Conservation (phyloP, 2,797 vertebrate species). For the Centroberyx gerrardi region DNA sequence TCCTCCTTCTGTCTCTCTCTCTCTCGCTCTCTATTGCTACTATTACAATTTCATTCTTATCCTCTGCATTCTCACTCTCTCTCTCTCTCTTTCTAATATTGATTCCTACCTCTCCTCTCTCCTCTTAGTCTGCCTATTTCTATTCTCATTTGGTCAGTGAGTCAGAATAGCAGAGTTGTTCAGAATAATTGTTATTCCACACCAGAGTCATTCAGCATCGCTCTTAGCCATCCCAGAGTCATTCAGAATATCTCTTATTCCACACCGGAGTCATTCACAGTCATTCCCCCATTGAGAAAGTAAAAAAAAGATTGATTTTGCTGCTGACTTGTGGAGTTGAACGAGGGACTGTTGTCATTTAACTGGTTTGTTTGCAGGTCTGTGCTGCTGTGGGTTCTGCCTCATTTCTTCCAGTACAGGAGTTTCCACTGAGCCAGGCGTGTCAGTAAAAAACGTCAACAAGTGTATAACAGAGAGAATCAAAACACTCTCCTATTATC, state of each 20-base stretch:
- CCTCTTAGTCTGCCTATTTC: conserved; percentile 18
- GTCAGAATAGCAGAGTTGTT: conserved; percentile 62
- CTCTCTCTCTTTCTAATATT: conserved; percentile 51
- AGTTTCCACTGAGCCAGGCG: conserved; percentile 42
- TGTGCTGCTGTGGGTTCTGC: conserved; percentile 40
- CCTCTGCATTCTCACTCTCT: conserved; percentile 28
- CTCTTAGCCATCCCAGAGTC: conserved; percentile 46
- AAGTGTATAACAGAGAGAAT: conserved; percentile 41
- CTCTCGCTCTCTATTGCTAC: conserved; percentile 53
- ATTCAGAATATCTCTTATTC: conserved; percentile 52
- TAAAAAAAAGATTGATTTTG: conserved; percentile 52
- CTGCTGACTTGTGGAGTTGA: conserved; percentile 53
- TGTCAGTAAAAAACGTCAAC: conserved; percentile 39
- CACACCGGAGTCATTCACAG: conserved; percentile 54
- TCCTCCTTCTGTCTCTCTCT: conserved; percentile 52
- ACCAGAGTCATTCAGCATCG: conserved; percentile 54
- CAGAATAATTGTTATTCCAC: conserved; percentile 63
- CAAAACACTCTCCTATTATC: conserved; percentile 26
- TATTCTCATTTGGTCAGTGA: conserved; percentile 47
- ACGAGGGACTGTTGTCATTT: conserved; percentile 49
- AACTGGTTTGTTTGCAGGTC: conserved; percentile 68
- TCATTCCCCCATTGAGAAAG: conserved; percentile 43
- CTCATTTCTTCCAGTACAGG: conserved; percentile 62
- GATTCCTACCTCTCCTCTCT: conserved; percentile 60
- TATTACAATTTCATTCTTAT: conserved; percentile 58